Conservation (phyloP, 2,797 vertebrate genomes). For the Otus scops region DNA sequence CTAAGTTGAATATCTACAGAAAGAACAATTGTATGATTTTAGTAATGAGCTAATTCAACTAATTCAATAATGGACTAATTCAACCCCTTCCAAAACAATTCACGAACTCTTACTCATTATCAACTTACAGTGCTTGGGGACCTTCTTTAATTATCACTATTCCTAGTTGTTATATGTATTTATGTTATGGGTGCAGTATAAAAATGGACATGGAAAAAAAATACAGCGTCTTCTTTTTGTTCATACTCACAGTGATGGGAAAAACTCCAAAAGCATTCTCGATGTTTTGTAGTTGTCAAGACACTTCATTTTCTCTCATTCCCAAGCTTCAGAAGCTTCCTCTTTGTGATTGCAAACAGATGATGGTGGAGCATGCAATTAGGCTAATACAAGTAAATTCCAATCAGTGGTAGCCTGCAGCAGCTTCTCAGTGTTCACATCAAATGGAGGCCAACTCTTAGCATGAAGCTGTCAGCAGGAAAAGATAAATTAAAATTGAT, state of each 20-base stretch:
- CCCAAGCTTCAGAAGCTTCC: conserved; percentile 62
- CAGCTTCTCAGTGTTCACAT: conserved; percentile 49
- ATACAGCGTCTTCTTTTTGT: neutral
- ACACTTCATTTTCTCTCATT: conserved; percentile 58
- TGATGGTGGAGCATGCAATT: conserved; percentile 54
- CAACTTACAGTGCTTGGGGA: neutral
- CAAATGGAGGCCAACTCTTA: conserved; percentile 32
- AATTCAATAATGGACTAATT: conserved; percentile 17
- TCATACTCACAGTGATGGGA: conserved; percentile 23
- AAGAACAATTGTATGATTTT: neutral
- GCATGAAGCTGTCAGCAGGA: conserved; percentile 45
- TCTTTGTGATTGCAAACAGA: conserved; percentile 67
- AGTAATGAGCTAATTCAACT: conserved; percentile 2
- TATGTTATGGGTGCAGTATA: neutral
- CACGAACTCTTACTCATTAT: neutral
- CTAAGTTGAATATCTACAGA: neutral
- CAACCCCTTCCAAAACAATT: conserved; percentile 6
- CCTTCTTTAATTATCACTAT: neutral
- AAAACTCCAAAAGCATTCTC: conserved; percentile 32
- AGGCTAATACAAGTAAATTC: conserved; percentile 54
- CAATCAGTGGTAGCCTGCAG: conserved; percentile 62
- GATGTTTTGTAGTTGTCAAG: conserved; percentile 53
- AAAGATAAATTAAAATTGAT: conserved; percentile 56
- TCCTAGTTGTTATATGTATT: neutral
- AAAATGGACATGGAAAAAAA: neutral